A percentile compares a stretch with the other conserved stretches of the same genome.
Evolutionary conservation across 2,888 invertebrate species (phyloP).

Genomic region (Drosophila aldrichi): DNA sequence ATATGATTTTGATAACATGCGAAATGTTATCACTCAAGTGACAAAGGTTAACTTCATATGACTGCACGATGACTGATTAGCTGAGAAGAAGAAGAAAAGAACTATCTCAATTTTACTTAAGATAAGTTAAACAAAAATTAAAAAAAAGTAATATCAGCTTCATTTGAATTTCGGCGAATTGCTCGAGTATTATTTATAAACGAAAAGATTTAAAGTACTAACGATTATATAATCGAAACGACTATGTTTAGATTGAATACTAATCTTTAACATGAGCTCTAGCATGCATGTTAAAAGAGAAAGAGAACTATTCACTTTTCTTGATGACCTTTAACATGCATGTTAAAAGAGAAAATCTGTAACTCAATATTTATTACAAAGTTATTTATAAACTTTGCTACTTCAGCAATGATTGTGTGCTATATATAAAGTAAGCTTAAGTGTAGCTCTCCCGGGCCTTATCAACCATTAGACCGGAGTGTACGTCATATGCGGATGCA

Average conservation of each 20-base stretch:
- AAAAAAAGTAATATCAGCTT: neutral
- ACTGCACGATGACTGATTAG: conserved; percentile 10
- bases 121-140: conserved; percentile 18
- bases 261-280: too few relatives aligned
- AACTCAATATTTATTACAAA: neutral
- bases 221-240: neutral
- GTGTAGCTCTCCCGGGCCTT: conserved; percentile 6
- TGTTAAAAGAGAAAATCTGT: neutral
- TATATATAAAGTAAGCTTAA: neutral
- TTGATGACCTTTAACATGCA: conserved; percentile 5
- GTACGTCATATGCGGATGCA: conserved; percentile 57
- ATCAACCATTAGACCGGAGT: conserved; percentile 7
- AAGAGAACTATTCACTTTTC: neutral
- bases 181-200: neutral
- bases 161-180: conserved; percentile 15
- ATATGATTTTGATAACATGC: neutral
- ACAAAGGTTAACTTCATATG: neutral
- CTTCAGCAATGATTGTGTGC: neutral
- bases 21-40: neutral
- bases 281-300: too few relatives aligned
- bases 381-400: neutral
- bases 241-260: neutral
- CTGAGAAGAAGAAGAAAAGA: neutral
- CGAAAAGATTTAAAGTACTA: neutral
- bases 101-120: neutral